These are phyloP conservation scores for Luidia sarsii DNA, from an alignment of 53 echinoderm and acorn worm genomes.

Conservation along the genomic window DNA sequence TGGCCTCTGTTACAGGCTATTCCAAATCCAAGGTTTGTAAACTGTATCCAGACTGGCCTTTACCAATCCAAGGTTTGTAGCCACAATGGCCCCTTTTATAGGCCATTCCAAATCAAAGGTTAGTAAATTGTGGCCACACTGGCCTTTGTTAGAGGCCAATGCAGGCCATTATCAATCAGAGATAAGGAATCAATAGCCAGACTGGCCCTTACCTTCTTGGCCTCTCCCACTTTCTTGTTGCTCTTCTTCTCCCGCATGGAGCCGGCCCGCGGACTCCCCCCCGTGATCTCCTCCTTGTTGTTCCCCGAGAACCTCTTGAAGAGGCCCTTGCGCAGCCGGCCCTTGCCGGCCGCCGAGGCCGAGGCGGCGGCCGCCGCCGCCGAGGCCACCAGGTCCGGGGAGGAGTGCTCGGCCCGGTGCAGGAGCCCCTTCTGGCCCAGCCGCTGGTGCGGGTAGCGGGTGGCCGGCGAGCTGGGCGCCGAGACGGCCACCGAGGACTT, in stretches of 20 bases:
- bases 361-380: too few relatives aligned
- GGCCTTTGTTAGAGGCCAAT: too few relatives aligned
- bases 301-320: constrained; percentile 84
- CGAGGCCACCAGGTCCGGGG: constrained; percentile 43
- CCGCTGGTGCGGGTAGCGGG: constrained; percentile 31
- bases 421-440: constrained; percentile 20
- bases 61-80: too few relatives aligned
- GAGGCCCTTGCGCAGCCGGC: constrained; percentile 64
- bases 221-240: constrained; percentile 3
- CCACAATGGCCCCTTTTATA: too few relatives aligned
- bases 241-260: constrained; percentile 48
- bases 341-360: background rate
- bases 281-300: constrained; percentile 52
- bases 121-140: too few relatives aligned
- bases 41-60: too few relatives aligned
- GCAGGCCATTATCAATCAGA: too few relatives aligned
- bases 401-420: constrained; percentile 44
- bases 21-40: too few relatives aligned
- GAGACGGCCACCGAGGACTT: constrained; percentile 39
- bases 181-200: too few relatives aligned
- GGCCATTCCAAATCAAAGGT: too few relatives aligned
- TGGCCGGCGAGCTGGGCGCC: constrained; percentile 34
- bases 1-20: too few relatives aligned
- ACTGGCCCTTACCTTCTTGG: constrained; percentile 44
- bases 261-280: constrained; percentile 17